These are phyloP conservation scores for Hemicentrotus pulcherrimus DNA, from an alignment of 35 echinoderm and acorn worm species.

Conservation along the genomic window DNA sequence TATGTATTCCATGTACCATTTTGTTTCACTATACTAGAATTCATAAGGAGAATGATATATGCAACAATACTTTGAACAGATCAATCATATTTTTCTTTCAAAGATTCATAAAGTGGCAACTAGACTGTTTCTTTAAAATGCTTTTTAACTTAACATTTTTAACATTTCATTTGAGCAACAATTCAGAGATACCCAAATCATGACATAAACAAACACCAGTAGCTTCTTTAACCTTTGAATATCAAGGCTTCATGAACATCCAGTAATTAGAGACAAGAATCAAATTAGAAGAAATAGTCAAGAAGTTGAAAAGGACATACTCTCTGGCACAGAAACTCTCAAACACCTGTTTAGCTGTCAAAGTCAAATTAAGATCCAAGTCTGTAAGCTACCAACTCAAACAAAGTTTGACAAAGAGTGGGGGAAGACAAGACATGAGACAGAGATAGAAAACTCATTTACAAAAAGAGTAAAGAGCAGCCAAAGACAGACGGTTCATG, in stretches of 20 bases:
- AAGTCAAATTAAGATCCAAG: constrained; percentile 12
- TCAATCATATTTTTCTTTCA: no score
- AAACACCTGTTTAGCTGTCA: background rate
- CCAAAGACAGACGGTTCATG: constrained; percentile 10
- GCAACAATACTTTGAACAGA: no score
- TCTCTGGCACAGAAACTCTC: background rate
- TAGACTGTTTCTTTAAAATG: no score
- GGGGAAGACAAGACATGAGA: background rate
- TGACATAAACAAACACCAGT: background rate
- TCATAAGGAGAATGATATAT: no score
- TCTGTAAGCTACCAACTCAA: background rate
- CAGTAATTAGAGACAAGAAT: background rate
- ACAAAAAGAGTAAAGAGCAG: background rate
- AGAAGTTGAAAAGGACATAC: background rate
- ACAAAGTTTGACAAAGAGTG: background rate
- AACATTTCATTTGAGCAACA: background rate
- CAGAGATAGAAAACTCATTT: constrained; percentile 1
- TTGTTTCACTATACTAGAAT: no score
- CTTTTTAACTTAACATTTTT: no score
- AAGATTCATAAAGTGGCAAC: no score
- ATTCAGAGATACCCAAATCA: background rate
- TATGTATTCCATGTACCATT: no score
- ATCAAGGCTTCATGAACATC: no score
- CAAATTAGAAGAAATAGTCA: background rate
- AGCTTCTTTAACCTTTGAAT: background rate